phyloP scores from a whole-genome alignment of 2,113 vertebrate genomes.

The Nothoprocta perdicaria region DNA sequence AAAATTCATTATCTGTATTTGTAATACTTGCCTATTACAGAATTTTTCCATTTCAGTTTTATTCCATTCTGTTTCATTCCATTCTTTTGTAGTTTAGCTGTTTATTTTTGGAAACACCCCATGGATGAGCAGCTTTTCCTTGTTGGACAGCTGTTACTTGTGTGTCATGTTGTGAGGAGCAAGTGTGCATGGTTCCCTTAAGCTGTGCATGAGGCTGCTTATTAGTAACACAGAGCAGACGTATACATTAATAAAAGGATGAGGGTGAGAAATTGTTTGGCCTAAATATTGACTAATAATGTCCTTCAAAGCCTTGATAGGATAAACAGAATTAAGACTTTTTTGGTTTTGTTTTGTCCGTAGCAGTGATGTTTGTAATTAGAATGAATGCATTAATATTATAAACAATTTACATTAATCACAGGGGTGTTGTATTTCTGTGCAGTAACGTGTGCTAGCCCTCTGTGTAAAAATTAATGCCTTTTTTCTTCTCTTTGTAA shows the following conservation, averaged over 20 bases:
- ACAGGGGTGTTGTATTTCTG: not conserved
- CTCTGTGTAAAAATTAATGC: not conserved
- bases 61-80: not conserved
- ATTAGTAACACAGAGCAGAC: constrained; percentile 33
- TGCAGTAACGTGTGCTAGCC: not conserved
- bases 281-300: not conserved
- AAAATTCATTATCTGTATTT: not conserved
- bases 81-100: not conserved
- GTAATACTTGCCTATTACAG: not conserved
- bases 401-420: not conserved
- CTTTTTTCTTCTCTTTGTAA: constrained; percentile 71
- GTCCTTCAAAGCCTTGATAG: constrained; percentile 3
- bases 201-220: not conserved
- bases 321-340: not conserved
- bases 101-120: not conserved
- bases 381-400: not conserved
- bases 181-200: not conserved
- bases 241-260: constrained; percentile 7
- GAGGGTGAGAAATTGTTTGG: not conserved
- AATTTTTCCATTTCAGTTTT: not conserved
- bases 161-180: not conserved
- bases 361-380: not conserved
- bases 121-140: not conserved
- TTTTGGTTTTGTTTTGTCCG: not conserved
- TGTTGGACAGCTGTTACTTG: not conserved